These are phyloP conservation scores for Hystrix brachyura DNA, from an alignment of 2,113 vertebrate genomes.

Conservation along the genomic window DNA sequence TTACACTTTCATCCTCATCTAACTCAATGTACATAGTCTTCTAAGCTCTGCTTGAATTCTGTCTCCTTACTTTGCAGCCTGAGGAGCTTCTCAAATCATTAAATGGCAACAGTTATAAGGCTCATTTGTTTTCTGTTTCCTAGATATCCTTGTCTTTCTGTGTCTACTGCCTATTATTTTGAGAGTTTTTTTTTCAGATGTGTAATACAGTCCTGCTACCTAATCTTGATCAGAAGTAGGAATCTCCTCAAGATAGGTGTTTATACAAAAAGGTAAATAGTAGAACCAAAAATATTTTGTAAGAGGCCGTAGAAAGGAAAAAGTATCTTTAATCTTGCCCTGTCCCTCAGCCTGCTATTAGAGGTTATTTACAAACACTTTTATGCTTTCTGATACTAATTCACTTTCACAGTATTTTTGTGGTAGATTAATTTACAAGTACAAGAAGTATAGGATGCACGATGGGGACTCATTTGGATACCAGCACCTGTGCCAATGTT, in stretches of 20 bases:
- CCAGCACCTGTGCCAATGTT: not conserved
- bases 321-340: not conserved
- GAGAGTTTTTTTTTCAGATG: not conserved
- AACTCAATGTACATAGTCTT: not conserved
- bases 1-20: not conserved
- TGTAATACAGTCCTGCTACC: not conserved
- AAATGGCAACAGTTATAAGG: not conserved
- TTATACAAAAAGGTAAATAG: not conserved
- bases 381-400: not conserved
- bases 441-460: not conserved
- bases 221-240: not conserved
- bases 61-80: not conserved
- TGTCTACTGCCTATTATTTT: not conserved
- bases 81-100: not conserved
- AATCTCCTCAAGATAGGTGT: not conserved
- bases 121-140: not conserved
- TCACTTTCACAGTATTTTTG: not conserved
- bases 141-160: not conserved
- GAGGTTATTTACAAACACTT: conserved; percentile 8
- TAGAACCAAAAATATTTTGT: not conserved
- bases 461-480: not conserved
- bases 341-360: not conserved
- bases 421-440: not conserved
- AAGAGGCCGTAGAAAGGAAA: not conserved
- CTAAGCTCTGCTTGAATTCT: not conserved